A percentile compares a stretch with the other conserved stretches of the same genome.
These are phyloP conservation scores for Prunella himalayana DNA, from an alignment of 2,113 vertebrate genomes.

Conservation along the genomic window DNA sequence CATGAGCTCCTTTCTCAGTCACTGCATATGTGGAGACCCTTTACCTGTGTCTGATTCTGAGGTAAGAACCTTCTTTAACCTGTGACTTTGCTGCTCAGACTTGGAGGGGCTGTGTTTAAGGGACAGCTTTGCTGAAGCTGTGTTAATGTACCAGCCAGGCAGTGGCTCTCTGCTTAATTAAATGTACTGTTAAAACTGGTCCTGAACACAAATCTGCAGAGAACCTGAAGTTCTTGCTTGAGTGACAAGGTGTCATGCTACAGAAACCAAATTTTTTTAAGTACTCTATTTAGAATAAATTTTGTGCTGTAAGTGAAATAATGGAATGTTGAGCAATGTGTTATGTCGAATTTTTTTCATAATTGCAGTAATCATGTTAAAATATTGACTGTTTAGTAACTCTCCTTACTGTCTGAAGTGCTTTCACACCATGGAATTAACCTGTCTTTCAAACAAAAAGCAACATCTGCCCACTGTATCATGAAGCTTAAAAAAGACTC, in stretches of 20 bases:
- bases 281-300: neutral
- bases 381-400: neutral
- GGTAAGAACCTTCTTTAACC: conserved; percentile 67
- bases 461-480: neutral
- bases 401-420: neutral
- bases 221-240: neutral
- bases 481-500: neutral
- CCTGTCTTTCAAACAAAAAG: neutral
- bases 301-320: neutral
- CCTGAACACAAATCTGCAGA: neutral
- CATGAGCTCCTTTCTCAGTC: conserved; percentile 77
- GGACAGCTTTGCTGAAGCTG: neutral
- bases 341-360: neutral
- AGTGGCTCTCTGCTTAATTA: neutral
- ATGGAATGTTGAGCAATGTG: neutral
- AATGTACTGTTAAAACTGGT: neutral
- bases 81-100: neutral
- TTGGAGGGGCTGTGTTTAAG: neutral
- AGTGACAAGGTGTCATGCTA: neutral
- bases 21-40: conserved; percentile 76
- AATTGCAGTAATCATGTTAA: neutral
- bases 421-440: neutral
- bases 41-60: conserved; percentile 64
- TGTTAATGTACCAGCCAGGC: neutral
- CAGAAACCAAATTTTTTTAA: neutral